These are phyloP conservation scores for Andrena praecox DNA, from an alignment of 2,888 invertebrate species.

Conservation along the genomic window DNA sequence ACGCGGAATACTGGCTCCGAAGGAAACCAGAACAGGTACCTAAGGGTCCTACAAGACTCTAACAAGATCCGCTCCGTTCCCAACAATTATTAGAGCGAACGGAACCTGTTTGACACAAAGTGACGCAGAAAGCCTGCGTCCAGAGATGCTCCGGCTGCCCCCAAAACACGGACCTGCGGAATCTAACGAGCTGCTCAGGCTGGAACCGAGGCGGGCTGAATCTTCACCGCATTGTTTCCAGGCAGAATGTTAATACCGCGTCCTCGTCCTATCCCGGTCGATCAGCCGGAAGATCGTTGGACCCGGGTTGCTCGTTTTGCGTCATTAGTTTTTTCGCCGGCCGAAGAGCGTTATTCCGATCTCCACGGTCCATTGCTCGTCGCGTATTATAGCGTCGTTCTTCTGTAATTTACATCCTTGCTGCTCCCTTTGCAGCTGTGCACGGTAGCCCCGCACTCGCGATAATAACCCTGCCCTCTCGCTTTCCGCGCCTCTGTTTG, in stretches of 20 bases:
- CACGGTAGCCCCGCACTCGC: constrained; percentile 33
- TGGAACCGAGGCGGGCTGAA: not conserved
- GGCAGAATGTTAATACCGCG: constrained; percentile 8
- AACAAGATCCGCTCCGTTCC: no score
- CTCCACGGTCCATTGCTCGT: constrained; percentile 46
- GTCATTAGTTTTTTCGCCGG: constrained; percentile 21
- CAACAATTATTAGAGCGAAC: no score
- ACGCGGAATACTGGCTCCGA: no score
- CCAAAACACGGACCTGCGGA: no score
- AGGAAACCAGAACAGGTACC: no score
- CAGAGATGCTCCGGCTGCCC: no score
- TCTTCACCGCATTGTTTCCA: constrained; percentile 1
- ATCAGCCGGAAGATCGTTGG: constrained; percentile 33
- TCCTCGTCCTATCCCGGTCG: constrained; percentile 16
- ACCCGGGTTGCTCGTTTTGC: constrained; percentile 41
- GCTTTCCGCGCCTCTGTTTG: constrained; percentile 16
- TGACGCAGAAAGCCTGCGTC: no score
- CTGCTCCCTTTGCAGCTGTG: constrained; percentile 36
- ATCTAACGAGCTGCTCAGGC: not conserved
- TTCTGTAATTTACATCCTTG: constrained; percentile 44
- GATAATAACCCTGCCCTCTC: constrained; percentile 27
- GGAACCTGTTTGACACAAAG: no score
- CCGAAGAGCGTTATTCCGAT: constrained; percentile 45
- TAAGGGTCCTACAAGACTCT: no score
- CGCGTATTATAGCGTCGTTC: constrained; percentile 45